Conservation (phyloP, 2,888 invertebrate species). For the Cataglyphis livida region DNA sequence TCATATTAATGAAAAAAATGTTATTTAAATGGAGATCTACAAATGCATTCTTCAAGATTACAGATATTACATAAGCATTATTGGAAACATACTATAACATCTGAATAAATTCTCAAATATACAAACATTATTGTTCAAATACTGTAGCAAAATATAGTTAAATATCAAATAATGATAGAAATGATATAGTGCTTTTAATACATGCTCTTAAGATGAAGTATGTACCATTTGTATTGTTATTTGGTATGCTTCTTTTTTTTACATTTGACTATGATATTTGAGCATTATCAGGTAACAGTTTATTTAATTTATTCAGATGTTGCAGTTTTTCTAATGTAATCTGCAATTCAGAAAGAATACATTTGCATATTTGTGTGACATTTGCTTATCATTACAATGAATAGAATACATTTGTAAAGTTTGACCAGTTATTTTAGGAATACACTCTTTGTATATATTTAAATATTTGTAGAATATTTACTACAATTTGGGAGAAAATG, state of each 20-base stretch:
- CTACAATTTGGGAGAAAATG: neutral
- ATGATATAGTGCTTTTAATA: neutral
- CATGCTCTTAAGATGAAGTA: neutral
- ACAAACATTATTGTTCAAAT: neutral
- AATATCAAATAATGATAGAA: neutral
- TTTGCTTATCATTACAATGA: constrained; percentile 10
- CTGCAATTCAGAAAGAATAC: neutral
- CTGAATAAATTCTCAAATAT: neutral
- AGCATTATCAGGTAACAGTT: neutral
- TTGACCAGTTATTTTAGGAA: neutral
- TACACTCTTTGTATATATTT: neutral
- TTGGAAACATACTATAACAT: neutral
- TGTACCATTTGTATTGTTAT: neutral
- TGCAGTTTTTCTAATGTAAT: constrained; percentile 11
- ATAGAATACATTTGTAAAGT: neutral
- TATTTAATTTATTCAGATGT: neutral
- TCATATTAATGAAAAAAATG: constrained; percentile 1
- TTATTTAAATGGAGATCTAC: neutral
- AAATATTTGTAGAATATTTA: neutral
- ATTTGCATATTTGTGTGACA: neutral
- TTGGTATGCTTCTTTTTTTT: neutral
- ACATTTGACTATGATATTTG: neutral
- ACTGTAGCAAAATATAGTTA: neutral
- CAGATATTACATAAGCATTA: neutral
- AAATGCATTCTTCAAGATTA: constrained; percentile 11